Evolutionary conservation across 2,888 invertebrate species (phyloP).

Genomic region (Biston betularia): DNA sequence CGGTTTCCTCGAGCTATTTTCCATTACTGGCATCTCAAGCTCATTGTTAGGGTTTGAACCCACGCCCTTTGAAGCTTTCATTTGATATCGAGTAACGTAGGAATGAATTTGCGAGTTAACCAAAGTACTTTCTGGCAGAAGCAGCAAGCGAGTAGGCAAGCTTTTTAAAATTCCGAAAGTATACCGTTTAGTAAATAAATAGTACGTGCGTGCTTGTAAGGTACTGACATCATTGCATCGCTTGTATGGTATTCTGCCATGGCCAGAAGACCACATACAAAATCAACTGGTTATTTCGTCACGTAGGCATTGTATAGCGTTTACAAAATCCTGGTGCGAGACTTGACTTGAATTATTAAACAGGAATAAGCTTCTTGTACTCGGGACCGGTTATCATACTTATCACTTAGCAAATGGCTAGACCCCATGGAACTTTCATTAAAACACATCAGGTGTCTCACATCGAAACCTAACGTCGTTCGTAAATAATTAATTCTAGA

Average conservation of each 20-base stretch:
- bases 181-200: constrained; percentile 11
- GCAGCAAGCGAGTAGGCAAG: neutral
- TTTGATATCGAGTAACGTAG: neutral
- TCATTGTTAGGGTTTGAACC: too few relatives aligned
- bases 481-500: too few relatives aligned
- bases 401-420: constrained; percentile 4
- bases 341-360: constrained; percentile 29
- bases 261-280: neutral
- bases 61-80: too few relatives aligned
- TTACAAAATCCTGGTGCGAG: constrained; percentile 15
- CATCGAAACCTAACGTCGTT: neutral
- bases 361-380: constrained; percentile 1
- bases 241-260: neutral
- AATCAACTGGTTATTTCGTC: constrained; percentile 8
- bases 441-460: neutral
- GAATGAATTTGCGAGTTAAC: neutral
- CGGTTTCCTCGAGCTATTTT: too few relatives aligned
- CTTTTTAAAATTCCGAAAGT: constrained; percentile 8
- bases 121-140: neutral
- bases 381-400: neutral
- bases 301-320: constrained; percentile 31
- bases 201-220: neutral
- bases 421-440: neutral
- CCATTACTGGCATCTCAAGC: too few relatives aligned
- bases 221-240: neutral